Evolutionary conservation across 2,797 vertebrate genomes (phyloP), one percentile per base, ranked within the genome.

Genomic region (Paguma larvata): DNA sequence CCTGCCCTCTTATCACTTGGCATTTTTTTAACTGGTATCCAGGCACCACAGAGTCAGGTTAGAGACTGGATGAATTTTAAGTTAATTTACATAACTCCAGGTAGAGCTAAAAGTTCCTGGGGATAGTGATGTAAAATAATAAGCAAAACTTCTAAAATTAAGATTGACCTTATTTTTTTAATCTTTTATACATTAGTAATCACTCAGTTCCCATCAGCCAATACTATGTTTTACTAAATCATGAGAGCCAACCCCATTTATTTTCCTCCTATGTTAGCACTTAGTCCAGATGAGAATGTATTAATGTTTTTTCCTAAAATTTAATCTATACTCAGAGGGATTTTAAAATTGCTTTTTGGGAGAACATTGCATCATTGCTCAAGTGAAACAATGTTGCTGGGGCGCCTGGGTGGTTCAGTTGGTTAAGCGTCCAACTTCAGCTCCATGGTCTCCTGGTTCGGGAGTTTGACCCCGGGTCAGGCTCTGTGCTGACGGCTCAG

Each of bases 271-370:
- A 32, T 63, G 23, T 82, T 56, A 85, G 46, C 41, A 78, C 30
- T 82, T 82, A 51, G 68, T 96, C 68, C 53, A 80, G 75, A 91
- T 19, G 44, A 25, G 27, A 38, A 12, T 75, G 14, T 94, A 34
- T 89, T 85, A 89, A 84, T 70, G 32, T 67, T 32, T 67, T 95
- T 87, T 85, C 59, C 46, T 53, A 87, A 90, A 88, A 84, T 91
- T 94, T 96, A 92, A 79, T 90, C 80, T 92, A 13, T 59, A 88
- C n/a, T 88, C 62, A 91, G 67, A 92, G 90, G 89, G 48, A 93
- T 89, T 91, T 94, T 79, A 84, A 63, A 95, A 80, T 41, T 91
- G 62, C 51, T 85, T 97, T 89, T 91, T 70, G 84, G 85, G 38
- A 92, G 32, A 80, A 88, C 94, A 89, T 65, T 85, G 34, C 38